Base-by-base conservation (phyloP, 1,140 invertebrate species). In the Solen grandis region DNA sequence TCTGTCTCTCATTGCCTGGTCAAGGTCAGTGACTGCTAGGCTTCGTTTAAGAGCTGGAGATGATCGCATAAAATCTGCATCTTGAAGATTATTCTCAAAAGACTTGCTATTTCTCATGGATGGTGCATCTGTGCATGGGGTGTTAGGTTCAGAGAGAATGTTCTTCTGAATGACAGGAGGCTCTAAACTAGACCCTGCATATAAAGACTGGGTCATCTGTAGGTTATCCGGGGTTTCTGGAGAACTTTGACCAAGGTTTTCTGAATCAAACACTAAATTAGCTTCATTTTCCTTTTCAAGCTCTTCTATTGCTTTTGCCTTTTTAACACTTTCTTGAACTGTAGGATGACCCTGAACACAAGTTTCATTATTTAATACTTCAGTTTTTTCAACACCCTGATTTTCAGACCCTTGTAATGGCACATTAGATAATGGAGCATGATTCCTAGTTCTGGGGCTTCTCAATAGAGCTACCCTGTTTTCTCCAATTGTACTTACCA, bases 1-100 rank as follows among this genome's bases (percentile, higher is more conserved):
- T 36, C 77, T 72, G 52, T 90, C 81, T 55, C 81, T 82, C 84
- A 88, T 88, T n/a, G 87, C 87, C 74, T 88, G 70, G 76, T 87
- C 86, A n/a, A 88, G 75, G 63, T 86, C 87, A 16, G 85, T 88
- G 19, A 87, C 86, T 13, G 50, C 82, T 31, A 79, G 57, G 19
- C 70, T 83, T 50, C 81, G 52, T 41, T 80, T 85, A 29, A 85
- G 38, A 19, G 81, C 70, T 52, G 70, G 72, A 27, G 66, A 68
- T 2, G 59, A 68, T 14, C 27, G 52, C n/a, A 55, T 3, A 33
- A 74, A 69, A 10, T 66, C 70, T 8, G 57, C 22, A 46, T 73
- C 69, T 13, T 73, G 65, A 25, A 14, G 29, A 27, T 25, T 59
- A 31, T 36, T 65, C 14, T 83, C 74, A 66, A 55, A 73, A 14